Conservation (phyloP, 2,113 vertebrate species). For the Bubo bubo region DNA sequence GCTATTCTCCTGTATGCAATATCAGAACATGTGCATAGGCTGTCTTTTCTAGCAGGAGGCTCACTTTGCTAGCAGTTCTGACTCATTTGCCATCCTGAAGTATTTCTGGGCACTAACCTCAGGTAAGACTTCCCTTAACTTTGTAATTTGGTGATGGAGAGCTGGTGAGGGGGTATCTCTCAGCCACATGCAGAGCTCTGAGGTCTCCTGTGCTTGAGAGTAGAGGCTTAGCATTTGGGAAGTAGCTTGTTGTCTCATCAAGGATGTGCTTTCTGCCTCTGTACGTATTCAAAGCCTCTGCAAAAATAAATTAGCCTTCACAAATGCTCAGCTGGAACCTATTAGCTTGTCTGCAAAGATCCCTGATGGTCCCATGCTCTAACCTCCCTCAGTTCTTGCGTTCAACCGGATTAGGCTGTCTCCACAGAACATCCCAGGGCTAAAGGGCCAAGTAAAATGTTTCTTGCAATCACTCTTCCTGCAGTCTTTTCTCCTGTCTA, state of each 20-base stretch:
- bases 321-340: slow-evolving; percentile 29
- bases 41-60: neutral
- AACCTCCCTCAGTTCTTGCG: slow-evolving; percentile 3
- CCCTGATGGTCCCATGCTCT: slow-evolving; percentile 29
- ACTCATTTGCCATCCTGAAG: neutral
- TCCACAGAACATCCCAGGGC: slow-evolving; percentile 41
- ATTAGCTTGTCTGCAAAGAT: slow-evolving; percentile 41
- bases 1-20: neutral
- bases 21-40: neutral
- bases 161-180: neutral
- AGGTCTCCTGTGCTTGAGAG: neutral
- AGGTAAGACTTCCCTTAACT: neutral
- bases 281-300: neutral
- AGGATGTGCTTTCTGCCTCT: neutral
- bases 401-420: slow-evolving; percentile 41
- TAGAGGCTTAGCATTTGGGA: neutral
- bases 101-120: neutral
- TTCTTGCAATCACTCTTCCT: slow-evolving; percentile 53
- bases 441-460: slow-evolving; percentile 40
- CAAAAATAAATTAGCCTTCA: slow-evolving; percentile 17
- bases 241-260: neutral
- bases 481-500: slow-evolving; percentile 36
- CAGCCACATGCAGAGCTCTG: neutral
- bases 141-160: neutral
- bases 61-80: neutral